Evolutionary conservation across 1,140 invertebrate species (phyloP).

Genomic region (Bombus picipes): DNA sequence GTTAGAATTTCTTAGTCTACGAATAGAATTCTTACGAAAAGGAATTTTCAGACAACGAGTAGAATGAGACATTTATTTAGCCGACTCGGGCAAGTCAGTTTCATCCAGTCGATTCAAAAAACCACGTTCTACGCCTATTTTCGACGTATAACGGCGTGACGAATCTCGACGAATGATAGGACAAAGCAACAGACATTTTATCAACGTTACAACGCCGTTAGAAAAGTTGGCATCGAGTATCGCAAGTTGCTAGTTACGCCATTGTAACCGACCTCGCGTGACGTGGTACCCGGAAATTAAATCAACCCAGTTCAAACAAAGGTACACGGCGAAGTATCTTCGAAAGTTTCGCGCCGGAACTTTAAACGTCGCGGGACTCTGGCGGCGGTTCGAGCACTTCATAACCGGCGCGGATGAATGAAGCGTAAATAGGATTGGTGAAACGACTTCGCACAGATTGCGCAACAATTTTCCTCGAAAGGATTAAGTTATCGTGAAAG

Average conservation of each 20-base stretch:
- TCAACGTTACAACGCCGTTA: constrained; percentile 25
- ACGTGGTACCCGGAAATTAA: constrained; percentile 47
- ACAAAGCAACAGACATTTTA: neutral
- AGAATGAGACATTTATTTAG: neutral
- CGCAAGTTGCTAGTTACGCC: constrained; percentile 35
- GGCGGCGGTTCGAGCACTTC: constrained; percentile 23
- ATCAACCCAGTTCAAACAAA: constrained; percentile 53
- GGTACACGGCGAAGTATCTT: constrained; percentile 37
- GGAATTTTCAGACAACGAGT: neutral
- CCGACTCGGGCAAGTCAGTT: neutral
- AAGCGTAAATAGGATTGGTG: constrained; percentile 41
- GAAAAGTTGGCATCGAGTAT: constrained; percentile 33
- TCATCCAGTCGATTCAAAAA: neutral
- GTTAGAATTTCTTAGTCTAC: neutral
- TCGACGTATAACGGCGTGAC: neutral
- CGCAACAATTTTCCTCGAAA: neutral
- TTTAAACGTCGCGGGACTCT: constrained; percentile 37
- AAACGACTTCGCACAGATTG: constrained; percentile 22
- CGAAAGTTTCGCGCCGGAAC: constrained; percentile 45
- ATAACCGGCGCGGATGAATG: constrained; percentile 31
- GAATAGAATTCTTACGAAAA: neutral
- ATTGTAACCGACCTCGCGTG: constrained; percentile 46
- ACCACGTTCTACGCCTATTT: neutral
- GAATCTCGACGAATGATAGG: neutral
- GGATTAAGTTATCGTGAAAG: neutral